Percentiles rank a stretch among this genome's conserved stretches.
These are phyloP conservation scores for Actinopyga echinites DNA, from an alignment of 53 echinoderm and acorn worm species.

Conservation along the genomic window DNA sequence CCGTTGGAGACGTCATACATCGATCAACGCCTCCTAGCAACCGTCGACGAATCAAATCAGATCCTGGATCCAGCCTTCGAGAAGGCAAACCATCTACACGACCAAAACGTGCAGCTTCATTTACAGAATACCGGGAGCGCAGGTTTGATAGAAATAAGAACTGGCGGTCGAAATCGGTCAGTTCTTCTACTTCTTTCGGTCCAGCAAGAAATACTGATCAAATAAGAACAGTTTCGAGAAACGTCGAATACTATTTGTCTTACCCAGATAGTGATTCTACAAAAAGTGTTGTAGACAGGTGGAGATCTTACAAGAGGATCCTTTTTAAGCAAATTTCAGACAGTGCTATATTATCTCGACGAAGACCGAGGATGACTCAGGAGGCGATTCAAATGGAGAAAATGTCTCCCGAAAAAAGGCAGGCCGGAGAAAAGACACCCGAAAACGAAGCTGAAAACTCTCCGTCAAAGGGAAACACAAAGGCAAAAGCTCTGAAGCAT, in stretches of 20 bases:
- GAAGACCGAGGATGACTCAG: slow-evolving; percentile 39
- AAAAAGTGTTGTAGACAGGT: slow-evolving; percentile 38
- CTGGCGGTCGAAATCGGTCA: slow-evolving; percentile 33
- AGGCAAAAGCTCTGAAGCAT: slow-evolving; percentile 25
- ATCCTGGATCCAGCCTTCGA: slow-evolving; percentile 30
- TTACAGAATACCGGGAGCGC: slow-evolving; percentile 37
- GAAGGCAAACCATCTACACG: neutral
- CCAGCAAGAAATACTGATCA: slow-evolving; percentile 15
- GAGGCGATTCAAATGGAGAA: slow-evolving; percentile 23
- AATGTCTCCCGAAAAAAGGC: slow-evolving; percentile 14
- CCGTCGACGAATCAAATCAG: slow-evolving; percentile 47
- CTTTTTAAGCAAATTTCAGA: slow-evolving; percentile 36
- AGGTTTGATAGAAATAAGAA: slow-evolving; percentile 7
- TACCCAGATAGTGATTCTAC: slow-evolving; percentile 20
- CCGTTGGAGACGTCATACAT: neutral
- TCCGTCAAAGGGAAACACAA: slow-evolving; percentile 4
- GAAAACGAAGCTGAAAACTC: slow-evolving; percentile 14
- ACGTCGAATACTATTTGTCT: neutral
- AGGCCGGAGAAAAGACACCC: slow-evolving; percentile 6
- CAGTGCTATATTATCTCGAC: slow-evolving; percentile 24
- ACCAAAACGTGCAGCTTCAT: slow-evolving; percentile 32
- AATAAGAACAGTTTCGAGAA: slow-evolving; percentile 27
- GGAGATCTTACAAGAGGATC: slow-evolving; percentile 37
- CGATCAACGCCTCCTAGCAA: slow-evolving; percentile 47
- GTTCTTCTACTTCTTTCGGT: slow-evolving; percentile 3